Percentiles rank a stretch among this genome's conserved stretches.
Conservation (phyloP, 2,113 vertebrate genomes). For the Cheilinus undulatus region DNA sequence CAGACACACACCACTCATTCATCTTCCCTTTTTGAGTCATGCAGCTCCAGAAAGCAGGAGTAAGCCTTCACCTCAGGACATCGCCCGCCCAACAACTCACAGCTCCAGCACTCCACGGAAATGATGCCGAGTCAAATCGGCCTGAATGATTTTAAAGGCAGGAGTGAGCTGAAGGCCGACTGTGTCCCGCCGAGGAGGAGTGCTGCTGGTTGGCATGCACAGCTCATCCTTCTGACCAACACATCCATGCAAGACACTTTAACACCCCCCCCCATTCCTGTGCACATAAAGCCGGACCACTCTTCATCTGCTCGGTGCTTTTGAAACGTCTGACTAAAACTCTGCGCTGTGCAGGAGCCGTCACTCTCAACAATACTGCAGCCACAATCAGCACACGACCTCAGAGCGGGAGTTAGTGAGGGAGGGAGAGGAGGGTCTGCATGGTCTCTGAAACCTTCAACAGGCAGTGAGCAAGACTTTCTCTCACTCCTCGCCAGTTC, state of each 20-base stretch:
- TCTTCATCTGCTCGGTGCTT: constrained; percentile 22
- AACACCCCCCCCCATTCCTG: neutral
- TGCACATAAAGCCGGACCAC: constrained; percentile 61
- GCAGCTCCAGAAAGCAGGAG: constrained; percentile 58
- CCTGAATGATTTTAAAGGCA: constrained; percentile 2
- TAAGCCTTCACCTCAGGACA: constrained; percentile 46
- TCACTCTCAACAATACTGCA: constrained; percentile 32
- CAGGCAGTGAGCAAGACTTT: too few species aligned
- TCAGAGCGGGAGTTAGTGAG: constrained; percentile 23
- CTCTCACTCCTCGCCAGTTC: too few species aligned
- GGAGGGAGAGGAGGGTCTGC: constrained; percentile 23
- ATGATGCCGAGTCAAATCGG: neutral
- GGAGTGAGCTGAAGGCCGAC: constrained; percentile 42
- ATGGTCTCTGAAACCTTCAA: constrained; percentile 3
- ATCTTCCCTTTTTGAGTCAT: constrained; percentile 45
- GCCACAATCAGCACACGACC: constrained; percentile 41
- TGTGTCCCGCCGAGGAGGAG: constrained; percentile 43
- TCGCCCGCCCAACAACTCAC: neutral
- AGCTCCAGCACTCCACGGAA: neutral
- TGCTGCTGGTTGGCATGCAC: constrained; percentile 58
- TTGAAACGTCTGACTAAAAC: constrained; percentile 73
- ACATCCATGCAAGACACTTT: constrained; percentile 62
- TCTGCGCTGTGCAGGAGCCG: constrained; percentile 75
- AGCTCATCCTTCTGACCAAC: constrained; percentile 29
- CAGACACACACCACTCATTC: constrained; percentile 19